Evolutionary conservation across 2,888 invertebrate species (phyloP).

Genomic region (Polia nebulosa): DNA sequence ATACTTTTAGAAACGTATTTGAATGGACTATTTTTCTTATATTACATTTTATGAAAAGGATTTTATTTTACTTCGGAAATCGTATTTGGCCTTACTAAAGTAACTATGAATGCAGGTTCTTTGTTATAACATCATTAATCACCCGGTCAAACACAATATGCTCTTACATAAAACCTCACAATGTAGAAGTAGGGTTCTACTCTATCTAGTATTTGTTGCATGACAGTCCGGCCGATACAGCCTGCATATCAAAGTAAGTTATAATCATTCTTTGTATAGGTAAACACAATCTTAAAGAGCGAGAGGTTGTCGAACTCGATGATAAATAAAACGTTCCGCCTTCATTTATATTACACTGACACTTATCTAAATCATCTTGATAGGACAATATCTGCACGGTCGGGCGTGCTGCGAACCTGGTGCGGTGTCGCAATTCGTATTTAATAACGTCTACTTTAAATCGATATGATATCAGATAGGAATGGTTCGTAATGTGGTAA

Average conservation of each 20-base stretch:
- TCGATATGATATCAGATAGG: conserved; percentile 54
- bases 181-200: neutral
- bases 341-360: conserved; percentile 66
- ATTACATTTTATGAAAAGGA: conserved; percentile 28
- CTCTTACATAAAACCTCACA: neutral
- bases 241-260: conserved; percentile 42
- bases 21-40: conserved; percentile 38
- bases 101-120: neutral
- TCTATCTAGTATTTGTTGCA: conserved; percentile 24
- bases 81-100: neutral
- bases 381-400: conserved; percentile 63
- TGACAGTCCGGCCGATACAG: neutral
- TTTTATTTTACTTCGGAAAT: conserved; percentile 11
- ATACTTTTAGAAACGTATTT: conserved; percentile 45
- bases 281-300: conserved; percentile 58
- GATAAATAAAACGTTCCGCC: conserved; percentile 68
- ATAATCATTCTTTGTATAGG: conserved; percentile 46
- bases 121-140: neutral
- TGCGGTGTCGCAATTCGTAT: conserved; percentile 65
- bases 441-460: conserved; percentile 63
- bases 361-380: conserved; percentile 68
- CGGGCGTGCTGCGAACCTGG: conserved; percentile 51
- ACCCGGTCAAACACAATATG: neutral
- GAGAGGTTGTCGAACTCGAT: conserved; percentile 66
- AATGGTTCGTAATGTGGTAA: conserved; percentile 60